These are phyloP conservation scores for Cephalopterus ornatus DNA, from an alignment of 2,113 vertebrate species.

Conservation along the genomic window DNA sequence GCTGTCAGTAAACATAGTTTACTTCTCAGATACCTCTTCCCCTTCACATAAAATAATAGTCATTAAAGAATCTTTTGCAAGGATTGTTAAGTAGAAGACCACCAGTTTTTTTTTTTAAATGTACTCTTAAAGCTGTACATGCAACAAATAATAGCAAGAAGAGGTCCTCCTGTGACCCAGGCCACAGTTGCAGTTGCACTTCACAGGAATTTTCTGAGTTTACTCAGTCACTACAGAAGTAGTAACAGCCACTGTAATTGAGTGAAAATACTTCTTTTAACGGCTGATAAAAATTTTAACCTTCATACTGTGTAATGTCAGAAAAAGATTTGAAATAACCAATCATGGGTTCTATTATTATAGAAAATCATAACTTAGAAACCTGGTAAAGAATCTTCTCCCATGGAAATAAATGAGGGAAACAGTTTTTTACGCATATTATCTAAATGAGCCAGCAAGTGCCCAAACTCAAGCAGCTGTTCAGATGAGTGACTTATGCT, in stretches of 20 bases:
- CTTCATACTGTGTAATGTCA: background rate
- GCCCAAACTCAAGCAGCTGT: background rate
- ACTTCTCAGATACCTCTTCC: background rate
- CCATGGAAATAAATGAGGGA: background rate
- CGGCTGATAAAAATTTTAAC: background rate
- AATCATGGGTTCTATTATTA: background rate
- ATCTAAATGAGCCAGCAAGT: background rate
- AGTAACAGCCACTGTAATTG: background rate
- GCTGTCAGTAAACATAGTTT: background rate
- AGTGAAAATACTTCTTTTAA: background rate
- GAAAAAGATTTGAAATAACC: background rate
- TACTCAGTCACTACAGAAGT: background rate
- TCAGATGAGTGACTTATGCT: background rate
- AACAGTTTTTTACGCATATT: background rate
- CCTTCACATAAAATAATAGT: background rate
- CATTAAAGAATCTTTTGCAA: background rate
- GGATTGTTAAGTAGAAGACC: background rate
- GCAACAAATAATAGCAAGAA: background rate
- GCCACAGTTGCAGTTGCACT: background rate
- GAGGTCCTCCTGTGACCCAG: background rate
- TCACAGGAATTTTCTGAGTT: background rate
- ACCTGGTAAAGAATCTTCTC: background rate
- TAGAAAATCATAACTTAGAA: background rate
- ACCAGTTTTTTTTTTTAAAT: background rate
- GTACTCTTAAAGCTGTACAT: background rate